phyloP scores from a whole-genome alignment of 1,140 invertebrate species.

The Patella vulgata region DNA sequence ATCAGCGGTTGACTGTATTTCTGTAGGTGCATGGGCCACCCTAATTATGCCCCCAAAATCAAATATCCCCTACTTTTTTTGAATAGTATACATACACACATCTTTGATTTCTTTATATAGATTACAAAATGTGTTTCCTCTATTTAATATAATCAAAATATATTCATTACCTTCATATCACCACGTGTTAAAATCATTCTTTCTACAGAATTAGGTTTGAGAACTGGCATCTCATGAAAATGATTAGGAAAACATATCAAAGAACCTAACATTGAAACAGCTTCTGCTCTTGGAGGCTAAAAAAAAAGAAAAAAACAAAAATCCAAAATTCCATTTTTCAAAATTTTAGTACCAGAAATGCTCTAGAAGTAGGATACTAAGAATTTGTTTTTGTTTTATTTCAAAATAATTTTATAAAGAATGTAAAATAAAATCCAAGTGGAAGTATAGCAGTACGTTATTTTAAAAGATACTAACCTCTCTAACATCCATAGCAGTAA shows the following conservation, averaged over 20 bases:
- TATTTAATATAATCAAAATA: too few relatives aligned
- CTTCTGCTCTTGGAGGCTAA: constrained; percentile 86
- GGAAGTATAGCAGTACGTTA: background rate
- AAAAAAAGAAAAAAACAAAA: constrained; percentile 38
- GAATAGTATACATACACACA: too few relatives aligned
- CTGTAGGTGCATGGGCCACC: too few relatives aligned
- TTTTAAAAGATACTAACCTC: constrained; percentile 66
- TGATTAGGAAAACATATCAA: constrained; percentile 84
- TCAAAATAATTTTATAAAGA: constrained; percentile 1
- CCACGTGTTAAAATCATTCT: constrained; percentile 78
- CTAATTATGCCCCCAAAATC: too few relatives aligned
- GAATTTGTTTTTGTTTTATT: background rate
- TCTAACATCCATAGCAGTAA: constrained; percentile 83
- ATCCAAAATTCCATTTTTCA: background rate
- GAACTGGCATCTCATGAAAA: constrained; percentile 79
- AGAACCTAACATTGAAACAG: constrained; percentile 89
- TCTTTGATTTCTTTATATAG: too few relatives aligned
- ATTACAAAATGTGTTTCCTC: too few relatives aligned
- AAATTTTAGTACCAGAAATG: background rate
- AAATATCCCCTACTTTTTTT: too few relatives aligned
- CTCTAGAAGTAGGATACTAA: background rate
- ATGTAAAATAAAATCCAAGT: background rate
- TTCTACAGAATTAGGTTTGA: constrained; percentile 79
- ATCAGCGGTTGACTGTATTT: too few relatives aligned
- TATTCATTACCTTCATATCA: constrained; percentile 78